A percentile compares a stretch with the other conserved stretches of the same genome.
Conservation (phyloP, 2,888 invertebrate species). For the Epistrophella euchroma region DNA sequence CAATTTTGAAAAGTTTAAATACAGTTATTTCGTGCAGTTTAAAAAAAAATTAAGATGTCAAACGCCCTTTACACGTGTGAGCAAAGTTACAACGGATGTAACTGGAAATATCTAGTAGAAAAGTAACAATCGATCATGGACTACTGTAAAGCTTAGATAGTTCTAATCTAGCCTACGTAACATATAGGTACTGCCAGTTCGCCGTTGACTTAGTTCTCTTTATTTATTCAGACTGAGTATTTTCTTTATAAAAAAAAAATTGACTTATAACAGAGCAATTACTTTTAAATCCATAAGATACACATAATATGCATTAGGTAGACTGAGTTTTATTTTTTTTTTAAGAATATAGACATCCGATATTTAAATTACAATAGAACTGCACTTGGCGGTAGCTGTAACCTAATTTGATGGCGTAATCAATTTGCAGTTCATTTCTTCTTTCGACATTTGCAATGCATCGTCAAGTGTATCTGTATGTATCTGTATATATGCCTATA, state of each 20-base stretch:
- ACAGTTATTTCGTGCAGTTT: no score
- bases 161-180: background rate
- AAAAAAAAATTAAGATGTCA: no score
- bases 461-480: constrained; percentile 48
- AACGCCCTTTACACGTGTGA: no score
- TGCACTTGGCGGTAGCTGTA: constrained; percentile 41
- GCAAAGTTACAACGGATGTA: no score
- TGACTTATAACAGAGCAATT: constrained; percentile 56
- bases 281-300: constrained; percentile 55
- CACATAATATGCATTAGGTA: constrained; percentile 25
- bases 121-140: background rate
- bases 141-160: background rate
- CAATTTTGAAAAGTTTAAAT: no score
- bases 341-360: constrained; percentile 9
- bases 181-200: background rate
- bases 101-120: background rate
- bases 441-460: constrained; percentile 60
- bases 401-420: constrained; percentile 69
- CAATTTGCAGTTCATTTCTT: constrained; percentile 66
- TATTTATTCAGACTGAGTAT: constrained; percentile 40
- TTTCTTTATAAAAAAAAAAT: constrained; percentile 23
- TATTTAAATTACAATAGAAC: constrained; percentile 38
- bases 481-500: no score
- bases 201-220: constrained; percentile 27
- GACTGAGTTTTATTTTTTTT: background rate